These are phyloP conservation scores for Pycnomerus fuliginosus DNA, from an alignment of 2,888 invertebrate species.

Conservation along the genomic window DNA sequence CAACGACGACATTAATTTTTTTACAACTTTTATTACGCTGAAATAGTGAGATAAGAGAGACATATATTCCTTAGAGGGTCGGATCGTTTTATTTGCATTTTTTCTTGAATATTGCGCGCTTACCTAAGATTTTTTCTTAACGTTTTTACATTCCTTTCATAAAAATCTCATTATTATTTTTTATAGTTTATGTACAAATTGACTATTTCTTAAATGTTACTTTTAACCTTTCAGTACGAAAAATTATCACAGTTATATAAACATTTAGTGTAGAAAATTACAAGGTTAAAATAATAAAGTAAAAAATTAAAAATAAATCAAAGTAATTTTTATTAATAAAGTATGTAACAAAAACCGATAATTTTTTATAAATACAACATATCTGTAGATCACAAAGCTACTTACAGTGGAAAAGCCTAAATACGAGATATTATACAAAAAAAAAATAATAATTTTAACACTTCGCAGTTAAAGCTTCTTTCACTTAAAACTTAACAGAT, in stretches of 20 bases:
- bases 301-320: constrained; percentile 38
- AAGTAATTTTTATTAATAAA: constrained; percentile 49
- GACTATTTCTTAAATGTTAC: constrained; percentile 44
- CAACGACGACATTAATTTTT: constrained; percentile 27
- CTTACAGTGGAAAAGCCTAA: constrained; percentile 20
- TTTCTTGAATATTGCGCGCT: constrained; percentile 3
- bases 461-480: constrained; percentile 29
- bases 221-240: constrained; percentile 48
- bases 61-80: no score
- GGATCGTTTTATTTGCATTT: constrained; percentile 5
- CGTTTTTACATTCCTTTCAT: constrained; percentile 17
- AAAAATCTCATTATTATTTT: constrained; percentile 16
- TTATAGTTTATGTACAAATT: constrained; percentile 46
- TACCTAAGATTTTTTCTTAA: constrained; percentile 2
- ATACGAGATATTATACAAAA: constrained; percentile 12
- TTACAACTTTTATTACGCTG: no score
- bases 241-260: constrained; percentile 51
- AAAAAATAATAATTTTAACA: constrained; percentile 16
- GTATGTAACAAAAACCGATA: constrained; percentile 49
- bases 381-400: constrained; percentile 27
- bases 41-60: constrained; percentile 19
- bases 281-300: constrained; percentile 37
- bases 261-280: constrained; percentile 33
- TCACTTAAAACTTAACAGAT: constrained; percentile 36
- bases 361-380: constrained; percentile 46